phyloP scores from a whole-genome alignment of 2,113 vertebrate species.

The Alligator sinensis region DNA sequence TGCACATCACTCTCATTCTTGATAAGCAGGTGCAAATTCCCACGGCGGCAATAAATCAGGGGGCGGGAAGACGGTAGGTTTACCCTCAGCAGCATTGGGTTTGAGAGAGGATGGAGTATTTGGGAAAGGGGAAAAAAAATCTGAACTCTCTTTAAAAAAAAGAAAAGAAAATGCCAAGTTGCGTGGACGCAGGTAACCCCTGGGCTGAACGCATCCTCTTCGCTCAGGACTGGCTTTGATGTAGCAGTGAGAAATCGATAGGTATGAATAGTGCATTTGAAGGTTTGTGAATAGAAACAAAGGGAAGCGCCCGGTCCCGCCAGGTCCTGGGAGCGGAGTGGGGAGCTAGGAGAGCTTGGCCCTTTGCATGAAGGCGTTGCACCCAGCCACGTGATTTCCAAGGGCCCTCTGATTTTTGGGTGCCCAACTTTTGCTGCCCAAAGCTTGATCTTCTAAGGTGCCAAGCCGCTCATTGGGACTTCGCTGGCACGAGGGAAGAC shows the following conservation, averaged over 20 bases:
- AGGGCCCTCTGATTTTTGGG: background rate
- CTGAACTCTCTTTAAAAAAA: background rate
- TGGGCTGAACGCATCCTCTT: constrained; percentile 10
- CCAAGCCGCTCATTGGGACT: background rate
- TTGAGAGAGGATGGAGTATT: background rate
- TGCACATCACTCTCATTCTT: constrained; percentile 48
- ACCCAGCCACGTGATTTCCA: background rate
- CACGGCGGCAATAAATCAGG: constrained; percentile 55
- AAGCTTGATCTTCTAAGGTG: background rate
- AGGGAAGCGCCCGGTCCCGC: background rate
- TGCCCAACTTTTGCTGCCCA: background rate
- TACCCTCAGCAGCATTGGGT: background rate
- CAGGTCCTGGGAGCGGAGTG: background rate
- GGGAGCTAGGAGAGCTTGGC: background rate
- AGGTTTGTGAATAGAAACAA: constrained; percentile 50
- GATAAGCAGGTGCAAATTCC: constrained; percentile 55
- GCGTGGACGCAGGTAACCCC: constrained; percentile 4
- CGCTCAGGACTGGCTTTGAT: constrained; percentile 58
- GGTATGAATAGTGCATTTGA: constrained; percentile 22
- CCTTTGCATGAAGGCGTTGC: background rate
- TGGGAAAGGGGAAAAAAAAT: background rate
- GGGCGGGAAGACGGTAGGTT: constrained; percentile 63
- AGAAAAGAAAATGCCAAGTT: constrained; percentile 37
- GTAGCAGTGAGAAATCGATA: constrained; percentile 48
- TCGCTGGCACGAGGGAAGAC: background rate